Percentiles rank a stretch among this genome's conserved stretches.
Evolutionary conservation across 2,113 vertebrate genomes (phyloP).

Genomic region (Chelonoidis abingdonii): DNA sequence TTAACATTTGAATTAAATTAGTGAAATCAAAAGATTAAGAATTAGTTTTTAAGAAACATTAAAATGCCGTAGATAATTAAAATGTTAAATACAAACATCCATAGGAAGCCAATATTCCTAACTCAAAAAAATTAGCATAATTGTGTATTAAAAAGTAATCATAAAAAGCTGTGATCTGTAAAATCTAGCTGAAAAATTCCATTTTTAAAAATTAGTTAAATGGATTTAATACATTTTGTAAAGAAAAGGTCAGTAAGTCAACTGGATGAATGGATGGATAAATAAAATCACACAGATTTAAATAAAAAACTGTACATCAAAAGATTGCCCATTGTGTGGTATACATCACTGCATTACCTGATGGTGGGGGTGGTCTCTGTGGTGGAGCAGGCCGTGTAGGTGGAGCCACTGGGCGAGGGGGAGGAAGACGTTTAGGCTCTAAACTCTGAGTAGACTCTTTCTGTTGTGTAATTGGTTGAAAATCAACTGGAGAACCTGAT

Average conservation of each 20-base stretch:
- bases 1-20: slow-evolving; percentile 1
- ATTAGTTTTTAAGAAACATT: not conserved
- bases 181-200: not conserved
- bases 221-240: not conserved
- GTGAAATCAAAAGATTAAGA: not conserved
- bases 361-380: slow-evolving; percentile 95
- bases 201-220: not conserved
- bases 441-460: slow-evolving; percentile 76
- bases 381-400: slow-evolving; percentile 93
- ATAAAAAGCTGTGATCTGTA: not conserved
- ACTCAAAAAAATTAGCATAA: not conserved
- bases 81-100: not conserved
- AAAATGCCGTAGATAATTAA: not conserved
- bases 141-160: not conserved
- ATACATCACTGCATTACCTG: slow-evolving; percentile 80
- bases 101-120: not conserved
- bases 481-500: slow-evolving; percentile 77
- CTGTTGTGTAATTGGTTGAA: slow-evolving; percentile 79
- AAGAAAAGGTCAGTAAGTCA: not conserved
- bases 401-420: slow-evolving; percentile 90
- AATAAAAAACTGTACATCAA: not conserved
- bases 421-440: slow-evolving; percentile 92
- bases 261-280: too few relatives aligned
- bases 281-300: not conserved
- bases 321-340: not conserved